A percentile compares a stretch with the other conserved stretches of the same genome.
phyloP scores from a whole-genome alignment of 2,888 invertebrate species.

The Meiosimyza platycephala region DNA sequence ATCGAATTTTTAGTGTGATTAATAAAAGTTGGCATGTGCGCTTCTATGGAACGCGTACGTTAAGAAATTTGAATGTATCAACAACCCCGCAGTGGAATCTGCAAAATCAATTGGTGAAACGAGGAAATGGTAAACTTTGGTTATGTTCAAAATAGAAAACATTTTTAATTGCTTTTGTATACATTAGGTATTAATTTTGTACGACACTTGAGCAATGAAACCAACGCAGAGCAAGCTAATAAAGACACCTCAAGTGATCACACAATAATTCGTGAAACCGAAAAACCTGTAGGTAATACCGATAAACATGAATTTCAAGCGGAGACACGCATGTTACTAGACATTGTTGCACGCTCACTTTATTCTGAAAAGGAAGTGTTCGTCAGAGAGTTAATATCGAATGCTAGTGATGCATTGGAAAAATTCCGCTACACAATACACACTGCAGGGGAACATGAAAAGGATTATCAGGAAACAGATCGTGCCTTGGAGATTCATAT shows the following conservation, averaged over 20 bases:
- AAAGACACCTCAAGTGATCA: constrained; percentile 37
- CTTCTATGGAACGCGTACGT: constrained; percentile 42
- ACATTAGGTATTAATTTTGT: constrained; percentile 32
- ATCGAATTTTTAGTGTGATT: constrained; percentile 40
- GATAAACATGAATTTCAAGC: constrained; percentile 94
- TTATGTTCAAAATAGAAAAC: not conserved
- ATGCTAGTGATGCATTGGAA: constrained; percentile 96
- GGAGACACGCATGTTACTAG: constrained; percentile 93
- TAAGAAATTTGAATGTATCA: constrained; percentile 26
- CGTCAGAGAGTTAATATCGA: constrained; percentile 94
- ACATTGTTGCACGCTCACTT: constrained; percentile 96
- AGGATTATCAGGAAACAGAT: constrained; percentile 71
- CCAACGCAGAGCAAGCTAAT: constrained; percentile 25
- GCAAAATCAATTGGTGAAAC: not conserved
- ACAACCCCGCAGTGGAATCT: not conserved
- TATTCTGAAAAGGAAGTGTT: constrained; percentile 99
- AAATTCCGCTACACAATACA: constrained; percentile 85
- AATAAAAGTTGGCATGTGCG: constrained; percentile 32
- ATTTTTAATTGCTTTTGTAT: not conserved
- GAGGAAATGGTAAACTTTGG: not conserved
- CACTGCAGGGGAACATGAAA: constrained; percentile 69
- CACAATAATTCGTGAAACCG: constrained; percentile 53
- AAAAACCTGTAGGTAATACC: constrained; percentile 52
- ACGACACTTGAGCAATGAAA: constrained; percentile 46
- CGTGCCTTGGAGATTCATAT: constrained; percentile 87